These are phyloP conservation scores for Anthophora plumipes DNA, from an alignment of 2,888 invertebrate species.

Conservation along the genomic window DNA sequence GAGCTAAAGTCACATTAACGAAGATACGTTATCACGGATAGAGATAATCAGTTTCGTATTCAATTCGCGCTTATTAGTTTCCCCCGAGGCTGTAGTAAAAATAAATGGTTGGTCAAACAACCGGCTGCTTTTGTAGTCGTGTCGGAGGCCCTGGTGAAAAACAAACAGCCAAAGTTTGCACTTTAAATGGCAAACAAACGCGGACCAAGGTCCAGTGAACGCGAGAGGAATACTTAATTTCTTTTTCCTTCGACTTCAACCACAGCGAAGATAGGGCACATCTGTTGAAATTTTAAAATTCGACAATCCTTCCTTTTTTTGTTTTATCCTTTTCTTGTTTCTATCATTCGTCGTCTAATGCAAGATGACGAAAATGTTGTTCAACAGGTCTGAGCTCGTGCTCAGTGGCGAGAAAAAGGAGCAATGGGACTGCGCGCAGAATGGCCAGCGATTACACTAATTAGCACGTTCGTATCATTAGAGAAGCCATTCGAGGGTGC, in stretches of 20 bases:
- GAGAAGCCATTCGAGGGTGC: constrained; percentile 24
- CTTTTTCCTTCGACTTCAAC: not conserved
- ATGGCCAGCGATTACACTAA: constrained; percentile 26
- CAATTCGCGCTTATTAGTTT: constrained; percentile 1
- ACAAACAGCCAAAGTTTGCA: constrained; percentile 52
- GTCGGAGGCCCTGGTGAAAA: constrained; percentile 25
- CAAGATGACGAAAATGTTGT: not conserved
- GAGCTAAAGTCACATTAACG: too few relatives aligned
- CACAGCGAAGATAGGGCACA: not conserved
- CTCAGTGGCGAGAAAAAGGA: constrained; percentile 17
- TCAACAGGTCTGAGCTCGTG: constrained; percentile 44
- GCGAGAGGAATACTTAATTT: constrained; percentile 2
- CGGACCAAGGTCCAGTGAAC: constrained; percentile 32
- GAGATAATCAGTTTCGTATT: constrained; percentile 4
- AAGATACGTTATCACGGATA: constrained; percentile 20
- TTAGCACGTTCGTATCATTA: constrained; percentile 32
- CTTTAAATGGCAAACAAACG: constrained; percentile 49
- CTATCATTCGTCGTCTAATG: too few relatives aligned
- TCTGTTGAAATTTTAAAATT: too few relatives aligned
- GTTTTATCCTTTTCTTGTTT: too few relatives aligned
- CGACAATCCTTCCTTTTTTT: too few relatives aligned
- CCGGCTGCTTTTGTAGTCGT: constrained; percentile 4
- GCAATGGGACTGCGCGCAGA: constrained; percentile 53
- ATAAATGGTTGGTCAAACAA: constrained; percentile 39
- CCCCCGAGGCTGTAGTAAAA: constrained; percentile 9